These are phyloP conservation scores for Anguilla rostrata DNA, from an alignment of 2,113 vertebrate species.

Conservation along the genomic window DNA sequence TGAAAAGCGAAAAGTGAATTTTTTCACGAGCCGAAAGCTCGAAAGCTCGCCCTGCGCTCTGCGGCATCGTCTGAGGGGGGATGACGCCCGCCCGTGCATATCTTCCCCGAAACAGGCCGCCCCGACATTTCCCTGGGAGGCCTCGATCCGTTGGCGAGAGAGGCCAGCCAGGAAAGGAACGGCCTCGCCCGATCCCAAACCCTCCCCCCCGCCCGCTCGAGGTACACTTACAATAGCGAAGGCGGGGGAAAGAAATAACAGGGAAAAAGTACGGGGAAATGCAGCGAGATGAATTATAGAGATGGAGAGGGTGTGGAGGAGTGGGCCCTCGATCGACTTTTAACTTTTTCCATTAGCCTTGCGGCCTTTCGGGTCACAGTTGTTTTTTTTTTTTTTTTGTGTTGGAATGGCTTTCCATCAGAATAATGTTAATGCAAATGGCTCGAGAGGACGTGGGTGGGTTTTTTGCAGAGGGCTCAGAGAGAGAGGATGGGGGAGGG, in stretches of 20 bases:
- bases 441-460: neutral
- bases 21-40: neutral
- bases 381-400: neutral
- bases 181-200: slow-evolving; percentile 36
- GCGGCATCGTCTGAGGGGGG: slow-evolving; percentile 14
- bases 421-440: neutral
- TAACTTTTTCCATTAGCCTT: neutral
- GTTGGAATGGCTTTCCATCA: neutral
- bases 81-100: slow-evolving; percentile 16
- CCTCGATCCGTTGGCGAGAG: slow-evolving; percentile 37
- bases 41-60: neutral
- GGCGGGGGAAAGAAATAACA: slow-evolving; percentile 39
- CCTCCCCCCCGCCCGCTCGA: slow-evolving; percentile 36
- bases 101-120: slow-evolving; percentile 45
- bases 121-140: slow-evolving; percentile 50
- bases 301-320: neutral
- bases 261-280: slow-evolving; percentile 24
- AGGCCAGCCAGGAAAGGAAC: slow-evolving; percentile 27
- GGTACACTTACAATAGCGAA: slow-evolving; percentile 40
- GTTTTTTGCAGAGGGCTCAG: neutral
- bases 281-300: slow-evolving; percentile 25
- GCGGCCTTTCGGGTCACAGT: neutral
- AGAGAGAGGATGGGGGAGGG: neutral
- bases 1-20: neutral
- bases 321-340: neutral